Evolutionary conservation across 2,113 vertebrate genomes (phyloP).

Genomic region (Blennius ocellaris): DNA sequence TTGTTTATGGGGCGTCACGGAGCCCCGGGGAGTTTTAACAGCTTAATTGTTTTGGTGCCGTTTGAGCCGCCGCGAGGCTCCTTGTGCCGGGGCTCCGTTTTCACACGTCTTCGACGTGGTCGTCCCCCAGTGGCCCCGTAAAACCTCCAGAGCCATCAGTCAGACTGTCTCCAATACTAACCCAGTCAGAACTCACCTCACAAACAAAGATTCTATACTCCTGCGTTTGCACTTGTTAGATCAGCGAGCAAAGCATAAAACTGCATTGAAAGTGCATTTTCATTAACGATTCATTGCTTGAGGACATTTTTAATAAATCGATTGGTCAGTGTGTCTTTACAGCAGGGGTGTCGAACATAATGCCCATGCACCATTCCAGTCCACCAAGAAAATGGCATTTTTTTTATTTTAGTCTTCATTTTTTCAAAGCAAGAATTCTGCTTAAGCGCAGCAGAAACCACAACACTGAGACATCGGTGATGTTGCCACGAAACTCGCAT

Average conservation of each 20-base stretch:
- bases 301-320: too few species aligned
- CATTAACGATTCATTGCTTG: too few species aligned
- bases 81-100: conserved; percentile 30
- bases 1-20: conserved; percentile 62
- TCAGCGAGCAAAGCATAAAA: background rate
- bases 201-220: background rate
- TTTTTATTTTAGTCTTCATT: too few species aligned
- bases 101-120: conserved; percentile 64
- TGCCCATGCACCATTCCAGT: too few species aligned
- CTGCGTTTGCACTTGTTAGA: background rate
- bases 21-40: conserved; percentile 58
- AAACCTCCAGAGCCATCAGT: conserved; percentile 55
- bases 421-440: too few species aligned
- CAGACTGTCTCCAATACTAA: conserved; percentile 31
- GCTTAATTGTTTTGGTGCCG: conserved; percentile 65
- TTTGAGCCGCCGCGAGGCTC: conserved; percentile 45
- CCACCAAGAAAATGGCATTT: too few species aligned
- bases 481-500: too few species aligned
- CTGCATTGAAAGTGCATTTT: too few species aligned
- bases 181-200: conserved; percentile 1
- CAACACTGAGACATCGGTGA: too few species aligned
- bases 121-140: conserved; percentile 20
- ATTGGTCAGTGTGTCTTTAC: too few species aligned
- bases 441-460: too few species aligned
- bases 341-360: too few species aligned